Conservation (phyloP, 2,797 vertebrate genomes). For the Poeciliopsis turneri region DNA sequence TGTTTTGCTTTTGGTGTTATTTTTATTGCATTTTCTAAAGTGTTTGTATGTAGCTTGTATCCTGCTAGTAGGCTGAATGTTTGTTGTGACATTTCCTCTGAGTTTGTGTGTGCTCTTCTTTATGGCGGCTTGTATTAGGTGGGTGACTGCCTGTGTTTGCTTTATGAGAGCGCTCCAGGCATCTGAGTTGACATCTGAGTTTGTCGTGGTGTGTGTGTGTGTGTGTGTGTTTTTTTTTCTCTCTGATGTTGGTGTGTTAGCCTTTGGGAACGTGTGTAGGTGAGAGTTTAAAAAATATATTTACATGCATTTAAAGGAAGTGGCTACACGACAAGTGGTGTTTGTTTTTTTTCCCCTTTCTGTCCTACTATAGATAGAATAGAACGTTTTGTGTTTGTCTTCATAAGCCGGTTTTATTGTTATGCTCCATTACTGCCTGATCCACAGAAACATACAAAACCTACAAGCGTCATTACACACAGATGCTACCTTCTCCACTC, state of each 20-base stretch:
- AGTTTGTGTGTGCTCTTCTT: constrained; percentile 58
- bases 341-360: constrained; percentile 39
- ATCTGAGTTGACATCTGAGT: constrained; percentile 77
- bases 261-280: constrained; percentile 52
- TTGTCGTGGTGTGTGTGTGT: constrained; percentile 42
- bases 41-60: constrained; percentile 23
- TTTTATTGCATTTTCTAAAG: not conserved
- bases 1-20: constrained; percentile 1
- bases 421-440: constrained; percentile 51
- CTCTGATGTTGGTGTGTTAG: constrained; percentile 54
- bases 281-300: constrained; percentile 57
- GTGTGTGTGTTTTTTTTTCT: constrained; percentile 7
- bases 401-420: constrained; percentile 45
- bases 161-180: constrained; percentile 63
- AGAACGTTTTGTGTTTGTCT: constrained; percentile 46
- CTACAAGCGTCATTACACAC: constrained; percentile 14
- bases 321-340: constrained; percentile 45
- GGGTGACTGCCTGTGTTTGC: constrained; percentile 72
- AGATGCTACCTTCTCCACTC: constrained; percentile 19
- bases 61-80: constrained; percentile 17
- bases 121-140: constrained; percentile 67
- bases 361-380: constrained; percentile 37
- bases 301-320: constrained; percentile 48
- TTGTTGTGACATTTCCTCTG: constrained; percentile 50
- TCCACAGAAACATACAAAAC: constrained; percentile 32